Conservation (phyloP, 2,888 invertebrate species). For the Trissolcus japonicus region DNA sequence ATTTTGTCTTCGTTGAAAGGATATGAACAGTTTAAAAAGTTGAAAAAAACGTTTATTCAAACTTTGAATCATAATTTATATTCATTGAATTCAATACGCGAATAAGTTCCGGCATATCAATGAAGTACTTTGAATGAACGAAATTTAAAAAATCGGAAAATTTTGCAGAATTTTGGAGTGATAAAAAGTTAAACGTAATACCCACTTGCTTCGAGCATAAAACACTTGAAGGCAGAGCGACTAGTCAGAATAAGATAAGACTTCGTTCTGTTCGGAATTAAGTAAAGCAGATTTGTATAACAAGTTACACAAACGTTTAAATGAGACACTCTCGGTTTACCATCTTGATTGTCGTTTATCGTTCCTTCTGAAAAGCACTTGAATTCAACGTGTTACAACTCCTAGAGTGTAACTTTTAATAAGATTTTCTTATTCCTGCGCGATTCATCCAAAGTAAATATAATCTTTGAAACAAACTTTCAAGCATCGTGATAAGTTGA, state of each 20-base stretch:
- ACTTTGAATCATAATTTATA: no score
- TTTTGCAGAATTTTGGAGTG: not conserved
- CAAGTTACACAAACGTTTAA: conserved; percentile 37
- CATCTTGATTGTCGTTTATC: conserved; percentile 42
- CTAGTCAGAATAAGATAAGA: conserved; percentile 30
- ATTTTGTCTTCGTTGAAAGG: not conserved
- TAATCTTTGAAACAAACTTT: not conserved
- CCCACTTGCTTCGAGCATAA: conserved; percentile 22
- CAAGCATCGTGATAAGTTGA: no score
- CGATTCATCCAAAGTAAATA: conserved; percentile 10
- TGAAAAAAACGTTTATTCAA: no score
- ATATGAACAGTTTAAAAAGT: not conserved
- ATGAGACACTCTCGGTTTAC: conserved; percentile 25
- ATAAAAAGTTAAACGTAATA: no score
- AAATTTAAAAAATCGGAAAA: no score
- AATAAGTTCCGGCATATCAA: no score
- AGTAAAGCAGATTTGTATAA: conserved; percentile 45
- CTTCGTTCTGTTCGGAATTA: conserved; percentile 30
- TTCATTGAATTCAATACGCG: no score
- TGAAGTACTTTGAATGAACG: no score
- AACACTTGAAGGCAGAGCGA: conserved; percentile 21
- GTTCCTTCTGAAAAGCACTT: conserved; percentile 21
- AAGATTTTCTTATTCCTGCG: conserved; percentile 11
- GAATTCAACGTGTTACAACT: conserved; percentile 27
- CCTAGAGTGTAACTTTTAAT: conserved; percentile 29